A percentile compares a stretch with the other conserved stretches of the same genome.
phyloP scores from a whole-genome alignment of 2,888 invertebrate species.

The Orthonevra nobilis region DNA sequence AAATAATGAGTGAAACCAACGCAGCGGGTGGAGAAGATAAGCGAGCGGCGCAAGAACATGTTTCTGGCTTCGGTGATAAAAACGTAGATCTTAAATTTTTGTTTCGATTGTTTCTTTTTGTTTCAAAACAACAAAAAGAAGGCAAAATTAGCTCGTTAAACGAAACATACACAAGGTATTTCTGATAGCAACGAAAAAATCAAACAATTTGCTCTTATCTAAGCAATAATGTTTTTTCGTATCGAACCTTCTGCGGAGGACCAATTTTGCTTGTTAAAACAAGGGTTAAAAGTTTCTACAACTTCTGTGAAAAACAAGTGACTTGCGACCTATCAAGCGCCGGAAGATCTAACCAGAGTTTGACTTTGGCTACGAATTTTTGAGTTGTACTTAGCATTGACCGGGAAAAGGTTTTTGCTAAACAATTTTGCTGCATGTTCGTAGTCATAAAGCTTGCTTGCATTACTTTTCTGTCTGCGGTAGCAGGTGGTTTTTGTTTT shows the following conservation, averaged over 20 bases:
- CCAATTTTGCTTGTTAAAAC: constrained; percentile 25
- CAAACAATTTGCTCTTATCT: constrained; percentile 41
- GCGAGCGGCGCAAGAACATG: constrained; percentile 53
- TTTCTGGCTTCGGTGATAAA: constrained; percentile 55
- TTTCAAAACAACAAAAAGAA: too few relatives aligned
- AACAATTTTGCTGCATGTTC: too few relatives aligned
- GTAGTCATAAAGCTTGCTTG: too few relatives aligned
- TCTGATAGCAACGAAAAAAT: too few relatives aligned
- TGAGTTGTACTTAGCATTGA: too few relatives aligned
- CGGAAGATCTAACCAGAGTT: neutral
- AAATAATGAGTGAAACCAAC: constrained; percentile 51
- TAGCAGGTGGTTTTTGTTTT: too few relatives aligned
- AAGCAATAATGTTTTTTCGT: constrained; percentile 24
- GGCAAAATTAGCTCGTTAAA: constrained; percentile 55
- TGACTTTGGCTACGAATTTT: too few relatives aligned
- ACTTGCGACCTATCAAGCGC: neutral
- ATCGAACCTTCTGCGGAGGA: constrained; percentile 14
- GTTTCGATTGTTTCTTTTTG: constrained; percentile 27
- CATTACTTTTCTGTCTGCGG: too few relatives aligned
- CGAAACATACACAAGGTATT: neutral
- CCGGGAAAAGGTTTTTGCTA: too few relatives aligned
- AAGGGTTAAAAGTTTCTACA: neutral
- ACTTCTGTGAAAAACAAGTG: neutral
- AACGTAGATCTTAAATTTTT: constrained; percentile 21
- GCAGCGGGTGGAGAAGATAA: constrained; percentile 38